Base-by-base conservation (phyloP, 35 echinoderm and acorn worm species). In the Stichopus chloronotus region DNA sequence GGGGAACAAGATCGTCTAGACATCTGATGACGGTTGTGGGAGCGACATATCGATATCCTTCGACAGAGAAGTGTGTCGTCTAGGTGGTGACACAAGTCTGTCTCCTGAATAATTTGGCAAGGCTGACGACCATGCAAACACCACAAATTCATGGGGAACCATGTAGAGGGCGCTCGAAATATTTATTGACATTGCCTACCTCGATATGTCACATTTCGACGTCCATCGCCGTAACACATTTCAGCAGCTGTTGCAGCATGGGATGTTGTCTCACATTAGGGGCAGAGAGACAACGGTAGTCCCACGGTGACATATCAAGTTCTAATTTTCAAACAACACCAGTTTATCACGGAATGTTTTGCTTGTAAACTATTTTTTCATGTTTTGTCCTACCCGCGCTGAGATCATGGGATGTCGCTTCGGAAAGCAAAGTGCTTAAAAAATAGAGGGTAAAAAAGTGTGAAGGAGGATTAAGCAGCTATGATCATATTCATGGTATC, bases 281-380 rank as follows among this genome's bases (percentile, higher is more conserved):
- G 69, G 6, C 3, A 74, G 19, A 16, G 5, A 74, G 69, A 21
- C 69, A 74, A 74, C 13, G 69, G 17, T 19, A 74, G 4, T 74
- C 69, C 69, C 13, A 74, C 12, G 69, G 69, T 20, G 69, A 74
- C 69, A 74, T 74, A 74, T 74, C 69, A 74, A 74, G 69, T 74
- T 74, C 12, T 74, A n/a, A 7, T 19, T 74, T n/a, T 43, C 17
- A 20, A 74, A 74, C 69, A 74, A 74, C 69, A 74, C 13, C 5
- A 43, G 30, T 43, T 7, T n/a, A n/a, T 74, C 17, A 74, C 69
- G 69, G 17, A 74, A 74, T 74, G 69, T 74, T 74, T 74, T 74
- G 69, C 8, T 74, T 74, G 19, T 74, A 14, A 74, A 21, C 3
- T 43, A 43, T 43, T 20, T 74, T 74, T 74, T 74, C 69, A 74